Percentiles rank a stretch among this genome's conserved stretches.
These are phyloP conservation scores for Aleiodes sp. DNA, from an alignment of 1,140 invertebrate species.

Conservation along the genomic window DNA sequence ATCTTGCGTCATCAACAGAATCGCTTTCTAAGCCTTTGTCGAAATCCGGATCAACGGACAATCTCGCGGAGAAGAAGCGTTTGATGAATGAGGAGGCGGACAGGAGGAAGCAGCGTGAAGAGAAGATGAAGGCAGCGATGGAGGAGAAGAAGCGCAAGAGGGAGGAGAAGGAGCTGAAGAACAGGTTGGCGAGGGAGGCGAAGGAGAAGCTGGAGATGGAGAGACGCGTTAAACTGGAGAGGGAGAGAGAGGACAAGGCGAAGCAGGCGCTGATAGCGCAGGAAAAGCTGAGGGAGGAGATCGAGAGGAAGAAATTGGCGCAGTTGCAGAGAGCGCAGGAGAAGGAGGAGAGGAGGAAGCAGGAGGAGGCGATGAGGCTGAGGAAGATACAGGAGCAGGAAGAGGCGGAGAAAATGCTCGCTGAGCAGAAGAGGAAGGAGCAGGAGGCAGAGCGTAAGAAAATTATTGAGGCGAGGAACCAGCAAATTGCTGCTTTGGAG, in stretches of 20 bases:
- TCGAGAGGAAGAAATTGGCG: slow-evolving; percentile 53
- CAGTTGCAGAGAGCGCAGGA: slow-evolving; percentile 55
- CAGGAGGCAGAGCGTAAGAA: slow-evolving; percentile 56
- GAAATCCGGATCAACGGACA: slow-evolving; percentile 50
- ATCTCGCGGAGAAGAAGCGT: slow-evolving; percentile 50
- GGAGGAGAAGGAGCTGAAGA: slow-evolving; percentile 70
- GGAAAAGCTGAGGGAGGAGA: slow-evolving; percentile 57
- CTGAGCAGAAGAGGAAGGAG: slow-evolving; percentile 66
- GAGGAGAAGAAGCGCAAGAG: slow-evolving; percentile 70
- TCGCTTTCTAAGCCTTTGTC: slow-evolving; percentile 50
- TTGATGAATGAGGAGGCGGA: slow-evolving; percentile 55
- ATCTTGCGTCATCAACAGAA: slow-evolving; percentile 51
- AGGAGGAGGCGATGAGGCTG: slow-evolving; percentile 61
- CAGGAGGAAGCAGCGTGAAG: slow-evolving; percentile 58
- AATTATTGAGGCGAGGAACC: slow-evolving; percentile 47
- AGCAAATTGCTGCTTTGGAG: slow-evolving; percentile 58
- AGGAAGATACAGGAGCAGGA: slow-evolving; percentile 65
- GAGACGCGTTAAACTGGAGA: slow-evolving; percentile 60
- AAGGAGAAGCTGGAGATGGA: slow-evolving; percentile 64
- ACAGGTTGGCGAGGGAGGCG: slow-evolving; percentile 67
- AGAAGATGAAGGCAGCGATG: slow-evolving; percentile 54
- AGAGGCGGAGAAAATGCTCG: slow-evolving; percentile 64
- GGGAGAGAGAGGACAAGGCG: slow-evolving; percentile 61
- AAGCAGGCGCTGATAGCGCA: slow-evolving; percentile 47
- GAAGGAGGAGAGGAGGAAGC: slow-evolving; percentile 64